Percentiles rank a stretch among this genome's conserved stretches.
phyloP scores from a whole-genome alignment of 2,888 invertebrate species.

The Sisyra nigra region DNA sequence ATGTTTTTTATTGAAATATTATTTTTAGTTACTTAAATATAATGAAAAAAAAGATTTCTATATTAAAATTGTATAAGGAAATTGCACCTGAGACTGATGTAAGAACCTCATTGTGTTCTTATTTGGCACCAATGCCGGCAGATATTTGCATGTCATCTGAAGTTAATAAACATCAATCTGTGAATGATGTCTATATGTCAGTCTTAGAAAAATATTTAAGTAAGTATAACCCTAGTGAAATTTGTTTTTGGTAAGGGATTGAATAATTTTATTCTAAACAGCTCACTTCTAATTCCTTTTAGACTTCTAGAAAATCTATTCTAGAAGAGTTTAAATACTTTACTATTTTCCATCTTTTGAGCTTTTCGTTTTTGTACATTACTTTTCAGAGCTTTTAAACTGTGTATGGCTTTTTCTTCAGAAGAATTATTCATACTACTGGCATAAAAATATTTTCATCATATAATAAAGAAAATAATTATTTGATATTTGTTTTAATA shows the following conservation, averaged over 20 bases:
- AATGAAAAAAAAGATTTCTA: constrained; percentile 21
- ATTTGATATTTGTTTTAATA: constrained; percentile 16
- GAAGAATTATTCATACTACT: too few species aligned
- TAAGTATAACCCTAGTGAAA: constrained; percentile 14
- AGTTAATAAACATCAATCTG: constrained; percentile 16
- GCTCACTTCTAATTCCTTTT: too few species aligned
- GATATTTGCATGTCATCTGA: constrained; percentile 11
- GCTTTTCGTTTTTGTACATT: too few species aligned
- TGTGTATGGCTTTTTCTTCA: too few species aligned
- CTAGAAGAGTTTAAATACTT: too few species aligned
- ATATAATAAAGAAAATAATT: neutral
- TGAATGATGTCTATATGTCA: constrained; percentile 20
- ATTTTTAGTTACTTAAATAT: constrained; percentile 21
- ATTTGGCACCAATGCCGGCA: constrained; percentile 17
- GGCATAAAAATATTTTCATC: too few species aligned
- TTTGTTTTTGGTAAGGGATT: constrained; percentile 6
- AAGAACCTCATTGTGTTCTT: constrained; percentile 20
- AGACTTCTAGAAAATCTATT: constrained; percentile 4
- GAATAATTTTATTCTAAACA: too few species aligned
- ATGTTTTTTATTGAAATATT: constrained; percentile 6
- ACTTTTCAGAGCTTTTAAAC: too few species aligned
- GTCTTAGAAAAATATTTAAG: constrained; percentile 20
- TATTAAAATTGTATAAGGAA: constrained; percentile 24
- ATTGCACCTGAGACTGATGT: constrained; percentile 27
- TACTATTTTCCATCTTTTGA: too few species aligned